Base-by-base conservation (phyloP, 2,113 vertebrate species). In the Microcebus jonahi region DNA sequence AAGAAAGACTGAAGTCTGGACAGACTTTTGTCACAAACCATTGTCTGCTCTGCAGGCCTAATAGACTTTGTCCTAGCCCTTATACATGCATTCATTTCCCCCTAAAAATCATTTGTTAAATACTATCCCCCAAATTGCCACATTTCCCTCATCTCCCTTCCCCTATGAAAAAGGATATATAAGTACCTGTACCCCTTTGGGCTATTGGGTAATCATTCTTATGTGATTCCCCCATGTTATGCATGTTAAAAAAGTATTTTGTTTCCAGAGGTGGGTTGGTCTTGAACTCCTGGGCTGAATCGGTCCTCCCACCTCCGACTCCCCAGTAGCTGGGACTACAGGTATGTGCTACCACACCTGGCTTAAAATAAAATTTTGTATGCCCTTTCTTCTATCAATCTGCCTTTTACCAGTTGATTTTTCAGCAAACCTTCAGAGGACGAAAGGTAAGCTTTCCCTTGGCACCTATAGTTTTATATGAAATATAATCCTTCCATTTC, bases 401-500 rank as follows among this genome's bases (percentile, higher is more conserved):
- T 71, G 10, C 9, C 36, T 25, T 71, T 71, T 39, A 11, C n/a
- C 68, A 71, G 36, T 39, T 23, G 36, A 71, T 39, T 71, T 71
- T 71, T 71, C 36, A 68, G 17, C 10, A 39, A 71, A 25, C 20
- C 21, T 39, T 39, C 68, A 71, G 36, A 71, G 68, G 31, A 36
- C 2, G 9, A 39, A 23, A 11, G 68, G 36, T 10, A 71, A 71
- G 36, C 20, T 39, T 71, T 71, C 10, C 20, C 20, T 71, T 39
- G 68, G 20, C 4, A 36, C 68, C 68, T 71, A 39, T 36, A 71
- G 21, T 71, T 71, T 71, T 77, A 23, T n/a, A 48, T 36, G 14
- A 88, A 36, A 91, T 81, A 95, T 25, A 61, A 80, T 85, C 39
- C 57, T 79, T 84, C 65, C 95, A 68, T 39, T 94, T 94, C 75